Evolutionary conservation across 1,140 invertebrate genomes (phyloP).

Genomic region (Drosophila repleta): DNA sequence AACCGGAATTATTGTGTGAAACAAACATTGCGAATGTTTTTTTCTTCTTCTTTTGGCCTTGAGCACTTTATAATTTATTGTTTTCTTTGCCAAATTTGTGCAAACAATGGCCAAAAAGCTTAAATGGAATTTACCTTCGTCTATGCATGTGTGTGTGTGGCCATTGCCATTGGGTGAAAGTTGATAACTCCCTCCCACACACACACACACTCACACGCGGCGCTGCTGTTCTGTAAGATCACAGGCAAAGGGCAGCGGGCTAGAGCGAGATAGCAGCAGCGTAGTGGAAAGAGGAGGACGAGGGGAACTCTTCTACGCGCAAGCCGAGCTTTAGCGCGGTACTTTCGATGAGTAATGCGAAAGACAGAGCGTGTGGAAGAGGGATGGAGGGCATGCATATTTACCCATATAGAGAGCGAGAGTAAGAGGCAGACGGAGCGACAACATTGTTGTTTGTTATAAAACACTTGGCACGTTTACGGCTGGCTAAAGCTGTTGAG

Average conservation of each 20-base stretch:
- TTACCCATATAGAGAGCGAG: not conserved
- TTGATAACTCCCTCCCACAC: not conserved
- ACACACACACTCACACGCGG: not conserved
- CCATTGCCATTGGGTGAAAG: constrained; percentile 30
- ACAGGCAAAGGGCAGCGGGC: not conserved
- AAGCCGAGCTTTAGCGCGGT: constrained; percentile 4
- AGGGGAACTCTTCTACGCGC: no score
- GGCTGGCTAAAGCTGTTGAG: constrained; percentile 16
- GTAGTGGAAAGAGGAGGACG: not conserved
- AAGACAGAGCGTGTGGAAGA: not conserved
- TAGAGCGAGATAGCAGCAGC: not conserved
- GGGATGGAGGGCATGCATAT: no score
- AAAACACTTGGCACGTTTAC: constrained; percentile 39
- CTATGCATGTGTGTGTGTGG: constrained; percentile 5
- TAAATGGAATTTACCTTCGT: not conserved
- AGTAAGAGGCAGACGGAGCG: not conserved
- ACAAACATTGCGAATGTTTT: constrained; percentile 22
- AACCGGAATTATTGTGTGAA: constrained; percentile 36
- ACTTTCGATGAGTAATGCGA: constrained; percentile 8
- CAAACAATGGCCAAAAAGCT: constrained; percentile 1
- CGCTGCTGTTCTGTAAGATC: not conserved
- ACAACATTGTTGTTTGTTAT: constrained; percentile 14
- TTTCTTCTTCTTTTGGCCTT: no score
- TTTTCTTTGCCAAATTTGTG: not conserved
- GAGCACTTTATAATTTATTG: constrained; percentile 18